Conservation (phyloP, 92 coral and sea anemone species). For the Porites rus region DNA sequence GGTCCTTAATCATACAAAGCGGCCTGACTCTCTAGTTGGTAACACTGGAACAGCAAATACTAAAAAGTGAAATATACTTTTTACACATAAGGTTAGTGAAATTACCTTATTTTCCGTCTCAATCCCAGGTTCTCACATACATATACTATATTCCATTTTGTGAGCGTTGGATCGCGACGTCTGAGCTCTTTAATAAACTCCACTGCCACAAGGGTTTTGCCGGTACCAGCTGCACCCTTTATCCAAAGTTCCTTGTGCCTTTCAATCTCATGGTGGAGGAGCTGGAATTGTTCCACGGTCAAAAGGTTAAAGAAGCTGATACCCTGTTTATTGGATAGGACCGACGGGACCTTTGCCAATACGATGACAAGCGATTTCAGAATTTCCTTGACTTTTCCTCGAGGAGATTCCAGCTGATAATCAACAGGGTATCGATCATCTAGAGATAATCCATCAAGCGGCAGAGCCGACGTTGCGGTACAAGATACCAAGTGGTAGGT, state of each 20-base stretch:
- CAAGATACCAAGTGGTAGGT: slow-evolving; percentile 13
- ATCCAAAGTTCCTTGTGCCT: slow-evolving; percentile 10
- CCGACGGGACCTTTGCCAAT: slow-evolving; percentile 12
- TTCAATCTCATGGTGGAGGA: neutral
- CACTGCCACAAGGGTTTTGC: slow-evolving; percentile 36
- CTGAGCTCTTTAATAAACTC: slow-evolving; percentile 15
- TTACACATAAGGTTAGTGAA: neutral
- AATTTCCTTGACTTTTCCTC: neutral
- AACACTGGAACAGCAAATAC: no score
- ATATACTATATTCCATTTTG: neutral
- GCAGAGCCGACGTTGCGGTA: neutral
- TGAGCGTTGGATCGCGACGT: neutral
- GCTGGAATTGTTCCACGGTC: slow-evolving; percentile 20
- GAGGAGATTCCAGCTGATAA: neutral
- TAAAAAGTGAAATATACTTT: no score
- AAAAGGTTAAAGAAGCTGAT: slow-evolving; percentile 26
- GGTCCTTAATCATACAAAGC: no score
- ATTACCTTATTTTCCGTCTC: slow-evolving; percentile 12
- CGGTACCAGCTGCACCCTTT: slow-evolving; percentile 38
- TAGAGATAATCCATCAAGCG: neutral
- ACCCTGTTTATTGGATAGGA: slow-evolving; percentile 10
- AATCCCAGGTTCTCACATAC: slow-evolving; percentile 44
- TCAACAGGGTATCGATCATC: neutral
- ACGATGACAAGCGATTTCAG: slow-evolving; percentile 5
- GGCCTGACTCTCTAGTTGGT: no score